phyloP scores from a whole-genome alignment of 1,140 invertebrate genomes.

The Caenorhabditis remanei region DNA sequence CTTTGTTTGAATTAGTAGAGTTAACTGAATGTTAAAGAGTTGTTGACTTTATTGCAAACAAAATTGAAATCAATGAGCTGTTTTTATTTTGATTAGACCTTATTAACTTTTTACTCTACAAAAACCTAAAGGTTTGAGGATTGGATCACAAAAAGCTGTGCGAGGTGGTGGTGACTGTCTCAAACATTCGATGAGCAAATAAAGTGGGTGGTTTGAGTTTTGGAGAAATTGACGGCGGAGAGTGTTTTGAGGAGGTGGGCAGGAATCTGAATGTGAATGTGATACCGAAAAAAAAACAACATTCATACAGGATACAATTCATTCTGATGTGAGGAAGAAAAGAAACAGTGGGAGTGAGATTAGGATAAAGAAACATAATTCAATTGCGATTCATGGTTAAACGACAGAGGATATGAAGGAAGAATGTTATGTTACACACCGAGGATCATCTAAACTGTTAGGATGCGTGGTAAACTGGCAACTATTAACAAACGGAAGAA shows the following conservation, averaged over 20 bases:
- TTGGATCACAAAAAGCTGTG: slow-evolving; percentile 54
- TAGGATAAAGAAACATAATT: slow-evolving; percentile 33
- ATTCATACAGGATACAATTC: slow-evolving; percentile 28
- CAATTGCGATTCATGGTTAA: not conserved
- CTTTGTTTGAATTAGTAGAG: slow-evolving; percentile 14
- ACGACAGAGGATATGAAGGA: not conserved
- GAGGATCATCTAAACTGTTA: not conserved
- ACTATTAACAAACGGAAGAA: not conserved
- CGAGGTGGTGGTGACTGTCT: slow-evolving; percentile 51
- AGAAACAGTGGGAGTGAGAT: not conserved
- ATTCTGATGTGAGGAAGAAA: not conserved
- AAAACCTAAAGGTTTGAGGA: slow-evolving; percentile 22
- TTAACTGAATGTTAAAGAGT: not conserved
- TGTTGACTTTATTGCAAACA: not conserved
- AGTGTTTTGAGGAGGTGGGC: slow-evolving; percentile 32
- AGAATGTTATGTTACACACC: not conserved
- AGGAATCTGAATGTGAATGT: slow-evolving; percentile 19
- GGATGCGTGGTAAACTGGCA: too few species aligned
- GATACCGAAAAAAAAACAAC: not conserved
- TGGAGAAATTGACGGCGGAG: slow-evolving; percentile 54
- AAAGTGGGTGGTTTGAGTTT: slow-evolving; percentile 54
- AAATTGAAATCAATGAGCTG: too few species aligned
- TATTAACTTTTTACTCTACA: not conserved
- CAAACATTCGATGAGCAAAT: slow-evolving; percentile 56
- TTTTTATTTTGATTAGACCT: not conserved